A percentile compares a stretch with the other conserved stretches of the same genome.
phyloP scores from a whole-genome alignment of 2,797 vertebrate species.

The Malurus splendens region DNA sequence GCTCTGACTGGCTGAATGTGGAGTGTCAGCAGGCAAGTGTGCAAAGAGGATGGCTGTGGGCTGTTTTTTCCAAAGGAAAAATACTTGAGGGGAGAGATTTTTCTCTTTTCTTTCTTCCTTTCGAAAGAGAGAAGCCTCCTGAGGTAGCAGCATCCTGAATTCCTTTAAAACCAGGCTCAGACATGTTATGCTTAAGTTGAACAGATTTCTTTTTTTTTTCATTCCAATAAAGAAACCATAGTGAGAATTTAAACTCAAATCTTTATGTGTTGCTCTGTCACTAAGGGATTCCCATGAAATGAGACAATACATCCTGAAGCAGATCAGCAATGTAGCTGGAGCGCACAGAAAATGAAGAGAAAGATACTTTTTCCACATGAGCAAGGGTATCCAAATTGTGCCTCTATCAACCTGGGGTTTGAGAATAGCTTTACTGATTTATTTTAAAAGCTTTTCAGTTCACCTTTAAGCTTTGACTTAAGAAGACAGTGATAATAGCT shows the following conservation, averaged over 20 bases:
- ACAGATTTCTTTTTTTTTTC: neutral
- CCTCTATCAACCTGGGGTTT: conserved; percentile 3
- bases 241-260: neutral
- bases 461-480: conserved; percentile 62
- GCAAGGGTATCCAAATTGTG: conserved; percentile 16
- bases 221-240: neutral
- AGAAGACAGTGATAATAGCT: conserved; percentile 44
- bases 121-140: neutral
- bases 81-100: neutral
- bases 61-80: conserved; percentile 29
- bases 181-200: neutral
- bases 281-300: neutral
- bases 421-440: conserved; percentile 42
- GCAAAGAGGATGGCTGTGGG: neutral
- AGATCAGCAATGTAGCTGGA: neutral
- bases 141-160: neutral
- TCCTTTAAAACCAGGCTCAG: conserved; percentile 8
- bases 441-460: conserved; percentile 59
- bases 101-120: neutral
- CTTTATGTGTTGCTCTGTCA: neutral
- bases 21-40: neutral
- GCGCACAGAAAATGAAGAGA: neutral
- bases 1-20: neutral
- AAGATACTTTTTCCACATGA: neutral
- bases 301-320: neutral